Conservation (phyloP, 2,113 vertebrate species). For the Sinocyclocheilus grahami region DNA sequence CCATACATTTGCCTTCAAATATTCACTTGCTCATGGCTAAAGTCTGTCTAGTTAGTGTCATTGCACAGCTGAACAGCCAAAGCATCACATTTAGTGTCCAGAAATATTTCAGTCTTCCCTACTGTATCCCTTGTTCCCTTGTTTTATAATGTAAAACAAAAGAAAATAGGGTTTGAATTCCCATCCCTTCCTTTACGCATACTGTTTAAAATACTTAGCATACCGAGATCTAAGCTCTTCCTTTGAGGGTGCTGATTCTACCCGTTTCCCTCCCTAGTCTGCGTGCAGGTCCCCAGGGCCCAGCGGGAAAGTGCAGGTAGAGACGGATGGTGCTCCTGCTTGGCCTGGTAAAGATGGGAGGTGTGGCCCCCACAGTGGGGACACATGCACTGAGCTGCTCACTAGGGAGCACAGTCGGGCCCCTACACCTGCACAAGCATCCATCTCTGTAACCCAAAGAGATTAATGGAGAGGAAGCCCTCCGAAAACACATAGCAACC, state of each 20-base stretch:
- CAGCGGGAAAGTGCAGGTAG: conserved; percentile 53
- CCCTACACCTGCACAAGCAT: conserved; percentile 69
- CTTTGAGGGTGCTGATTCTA: conserved; percentile 21
- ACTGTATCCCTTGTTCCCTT: not conserved
- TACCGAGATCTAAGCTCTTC: not conserved
- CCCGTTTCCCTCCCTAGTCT: conserved; percentile 38
- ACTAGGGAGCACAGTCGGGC: conserved; percentile 69
- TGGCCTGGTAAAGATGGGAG: conserved; percentile 78
- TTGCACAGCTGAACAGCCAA: not conserved
- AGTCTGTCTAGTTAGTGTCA: not conserved
- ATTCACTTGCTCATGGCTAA: not conserved
- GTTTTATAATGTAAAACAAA: not conserved
- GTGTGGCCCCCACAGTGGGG: conserved; percentile 67
- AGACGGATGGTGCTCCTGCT: conserved; percentile 71
- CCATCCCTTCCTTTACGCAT: not conserved
- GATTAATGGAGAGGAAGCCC: conserved; percentile 70
- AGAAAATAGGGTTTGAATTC: not conserved
- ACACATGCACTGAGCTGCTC: conserved; percentile 71
- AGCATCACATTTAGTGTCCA: not conserved
- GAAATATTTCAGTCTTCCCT: not conserved
- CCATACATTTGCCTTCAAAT: not conserved
- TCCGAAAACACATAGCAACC: conserved; percentile 32
- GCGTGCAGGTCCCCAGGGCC: not conserved
- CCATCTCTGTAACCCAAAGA: conserved; percentile 75
- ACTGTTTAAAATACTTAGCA: conserved; percentile 18